Percentiles rank a stretch among this genome's conserved stretches.
phyloP scores from a whole-genome alignment of 2,797 vertebrate species.

The Sebastes vulpes region DNA sequence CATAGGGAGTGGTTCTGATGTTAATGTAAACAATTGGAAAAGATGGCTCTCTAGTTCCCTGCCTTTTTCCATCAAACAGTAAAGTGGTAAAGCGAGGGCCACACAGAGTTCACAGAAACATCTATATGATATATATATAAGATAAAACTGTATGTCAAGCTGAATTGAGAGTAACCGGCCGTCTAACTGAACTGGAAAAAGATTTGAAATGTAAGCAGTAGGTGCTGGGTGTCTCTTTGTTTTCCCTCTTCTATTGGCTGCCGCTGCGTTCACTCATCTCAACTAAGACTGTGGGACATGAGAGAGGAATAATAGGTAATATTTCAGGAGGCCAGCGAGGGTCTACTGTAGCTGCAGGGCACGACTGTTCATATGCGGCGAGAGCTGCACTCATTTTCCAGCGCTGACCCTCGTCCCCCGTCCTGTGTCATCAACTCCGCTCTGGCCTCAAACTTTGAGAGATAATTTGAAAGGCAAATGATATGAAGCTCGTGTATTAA shows the following conservation, averaged over 20 bases:
- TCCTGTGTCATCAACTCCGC: slow-evolving; percentile 55
- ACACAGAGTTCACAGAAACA: slow-evolving; percentile 50
- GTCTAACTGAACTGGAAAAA: slow-evolving; percentile 10
- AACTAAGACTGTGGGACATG: slow-evolving; percentile 53
- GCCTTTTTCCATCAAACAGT: slow-evolving; percentile 17
- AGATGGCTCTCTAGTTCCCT: background rate
- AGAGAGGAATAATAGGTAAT: slow-evolving; percentile 66
- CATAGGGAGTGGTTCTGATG: background rate
- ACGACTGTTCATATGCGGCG: slow-evolving; percentile 42
- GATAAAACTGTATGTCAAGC: slow-evolving; percentile 30
- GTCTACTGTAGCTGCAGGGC: slow-evolving; percentile 54
- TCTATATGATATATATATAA: slow-evolving; percentile 7
- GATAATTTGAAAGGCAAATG: slow-evolving; percentile 74
- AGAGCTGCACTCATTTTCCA: slow-evolving; percentile 59
- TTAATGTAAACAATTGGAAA: slow-evolving; percentile 20
- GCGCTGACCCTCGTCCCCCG: slow-evolving; percentile 32
- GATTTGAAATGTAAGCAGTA: slow-evolving; percentile 32
- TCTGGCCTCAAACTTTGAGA: slow-evolving; percentile 33
- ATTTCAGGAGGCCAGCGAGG: slow-evolving; percentile 58
- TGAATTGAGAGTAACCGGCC: slow-evolving; percentile 17
- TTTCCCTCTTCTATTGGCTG: slow-evolving; percentile 51
- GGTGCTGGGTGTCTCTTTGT: slow-evolving; percentile 41
- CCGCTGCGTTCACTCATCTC: slow-evolving; percentile 54
- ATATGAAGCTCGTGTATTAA: slow-evolving; percentile 44
- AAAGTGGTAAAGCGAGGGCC: slow-evolving; percentile 41